phyloP scores from a whole-genome alignment of 2,888 invertebrate species.

The Agonopterix subpropinquella region DNA sequence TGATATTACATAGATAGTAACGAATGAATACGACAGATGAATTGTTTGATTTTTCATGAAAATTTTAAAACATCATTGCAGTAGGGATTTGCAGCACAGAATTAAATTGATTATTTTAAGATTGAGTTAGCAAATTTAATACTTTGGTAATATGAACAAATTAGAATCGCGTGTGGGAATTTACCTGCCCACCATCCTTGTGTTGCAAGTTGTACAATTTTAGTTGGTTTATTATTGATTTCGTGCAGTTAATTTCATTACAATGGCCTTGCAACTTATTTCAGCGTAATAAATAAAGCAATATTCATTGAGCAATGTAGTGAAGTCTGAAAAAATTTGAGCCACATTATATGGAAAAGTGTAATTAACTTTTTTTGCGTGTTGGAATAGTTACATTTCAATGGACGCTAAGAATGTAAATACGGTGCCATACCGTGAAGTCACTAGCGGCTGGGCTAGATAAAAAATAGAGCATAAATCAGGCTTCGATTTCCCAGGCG shows the following conservation, averaged over 20 bases:
- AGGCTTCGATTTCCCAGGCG: constrained; percentile 30
- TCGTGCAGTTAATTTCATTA: constrained; percentile 19
- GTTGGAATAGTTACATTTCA: constrained; percentile 15
- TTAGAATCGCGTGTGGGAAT: constrained; percentile 20
- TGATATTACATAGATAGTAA: too few relatives aligned
- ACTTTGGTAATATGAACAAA: constrained; percentile 8
- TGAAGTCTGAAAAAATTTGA: too few relatives aligned
- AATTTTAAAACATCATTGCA: too few relatives aligned
- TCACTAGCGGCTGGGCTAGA: constrained; percentile 27
- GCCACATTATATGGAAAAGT: background rate
- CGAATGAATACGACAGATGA: too few relatives aligned
- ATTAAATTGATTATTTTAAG: background rate
- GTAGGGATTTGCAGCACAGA: too few relatives aligned
- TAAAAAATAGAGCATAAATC: constrained; percentile 33
- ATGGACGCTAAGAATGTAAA: constrained; percentile 19
- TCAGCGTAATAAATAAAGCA: background rate
- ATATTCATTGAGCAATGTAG: too few relatives aligned
- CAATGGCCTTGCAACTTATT: constrained; percentile 10
- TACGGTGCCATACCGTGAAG: constrained; percentile 21
- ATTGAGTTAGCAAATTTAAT: constrained; percentile 5
- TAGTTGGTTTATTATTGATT: constrained; percentile 19
- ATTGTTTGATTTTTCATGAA: too few relatives aligned
- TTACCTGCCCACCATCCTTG: constrained; percentile 13
- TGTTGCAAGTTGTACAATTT: constrained; percentile 11
- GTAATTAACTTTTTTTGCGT: constrained; percentile 11